A percentile compares a stretch with the other conserved stretches of the same genome.
Evolutionary conservation across 30 jellyfish, hydroid and myxozoan genomes (phyloP).

Genomic region (Morbakka virulenta): DNA sequence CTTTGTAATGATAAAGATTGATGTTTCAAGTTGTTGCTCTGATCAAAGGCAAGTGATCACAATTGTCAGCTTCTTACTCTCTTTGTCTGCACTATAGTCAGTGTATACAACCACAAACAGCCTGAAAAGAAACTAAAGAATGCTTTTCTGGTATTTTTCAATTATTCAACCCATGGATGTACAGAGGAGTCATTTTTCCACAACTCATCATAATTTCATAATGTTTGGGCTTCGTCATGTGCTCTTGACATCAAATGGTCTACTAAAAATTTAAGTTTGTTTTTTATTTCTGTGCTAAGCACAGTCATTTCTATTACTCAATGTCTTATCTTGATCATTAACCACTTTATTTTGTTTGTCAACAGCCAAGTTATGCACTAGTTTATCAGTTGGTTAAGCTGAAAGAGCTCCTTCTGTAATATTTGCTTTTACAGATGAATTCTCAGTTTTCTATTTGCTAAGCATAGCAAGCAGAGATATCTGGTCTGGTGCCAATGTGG

Average conservation of each 20-base stretch:
- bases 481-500: constrained; percentile 4
- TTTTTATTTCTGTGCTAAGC: constrained; percentile 30
- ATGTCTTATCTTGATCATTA: constrained; percentile 8
- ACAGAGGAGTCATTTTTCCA: constrained; percentile 22
- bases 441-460: neutral
- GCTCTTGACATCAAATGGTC: constrained; percentile 41
- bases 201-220: neutral
- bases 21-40: constrained; percentile 40
- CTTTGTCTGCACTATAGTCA: constrained; percentile 30
- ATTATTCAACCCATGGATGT: constrained; percentile 38
- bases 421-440: neutral
- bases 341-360: too few relatives aligned
- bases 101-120: constrained; percentile 36
- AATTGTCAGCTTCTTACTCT: constrained; percentile 56
- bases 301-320: too few relatives aligned
- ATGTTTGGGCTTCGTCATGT: constrained; percentile 13
- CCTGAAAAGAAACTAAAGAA: constrained; percentile 4
- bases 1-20: constrained; percentile 40
- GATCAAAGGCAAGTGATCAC: constrained; percentile 35
- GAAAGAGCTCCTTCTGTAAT: neutral
- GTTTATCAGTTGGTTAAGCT: too few relatives aligned
- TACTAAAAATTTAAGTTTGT: constrained; percentile 26
- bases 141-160: constrained; percentile 1
- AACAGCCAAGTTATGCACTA: too few relatives aligned
- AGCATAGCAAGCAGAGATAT: neutral